phyloP scores from a whole-genome alignment of 2,888 invertebrate genomes.

The Sarcophaga subvicina region DNA sequence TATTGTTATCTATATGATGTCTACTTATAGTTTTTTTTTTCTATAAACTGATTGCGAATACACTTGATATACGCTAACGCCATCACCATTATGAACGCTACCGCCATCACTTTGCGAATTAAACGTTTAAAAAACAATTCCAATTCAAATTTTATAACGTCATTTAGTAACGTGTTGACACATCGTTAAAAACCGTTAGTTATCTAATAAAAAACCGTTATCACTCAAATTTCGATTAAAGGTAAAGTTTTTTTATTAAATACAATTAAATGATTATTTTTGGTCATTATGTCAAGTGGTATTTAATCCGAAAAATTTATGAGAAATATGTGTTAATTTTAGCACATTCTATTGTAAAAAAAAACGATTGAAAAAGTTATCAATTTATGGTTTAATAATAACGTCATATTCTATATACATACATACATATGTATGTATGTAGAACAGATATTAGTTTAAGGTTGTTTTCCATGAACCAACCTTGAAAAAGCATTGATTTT shows the following conservation, averaged over 20 bases:
- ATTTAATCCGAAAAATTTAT: conserved; percentile 16
- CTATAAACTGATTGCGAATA: neutral
- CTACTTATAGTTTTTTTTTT: neutral
- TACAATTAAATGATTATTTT: conserved; percentile 16
- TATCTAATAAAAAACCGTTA: conserved; percentile 15
- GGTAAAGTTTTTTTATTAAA: neutral
- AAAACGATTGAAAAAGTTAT: conserved; percentile 1
- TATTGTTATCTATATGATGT: conserved; percentile 26
- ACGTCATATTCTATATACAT: neutral
- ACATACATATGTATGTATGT: too few species aligned
- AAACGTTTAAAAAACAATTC: conserved; percentile 5
- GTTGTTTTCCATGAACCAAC: neutral
- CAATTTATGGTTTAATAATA: conserved; percentile 8
- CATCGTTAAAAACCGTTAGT: conserved; percentile 14
- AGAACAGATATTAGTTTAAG: neutral
- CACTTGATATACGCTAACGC: neutral
- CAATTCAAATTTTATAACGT: conserved; percentile 22
- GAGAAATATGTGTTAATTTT: neutral
- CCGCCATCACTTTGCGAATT: neutral
- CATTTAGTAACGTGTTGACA: neutral
- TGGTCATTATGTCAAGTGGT: conserved; percentile 35
- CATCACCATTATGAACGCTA: neutral
- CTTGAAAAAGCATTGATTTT: neutral
- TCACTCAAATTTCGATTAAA: conserved; percentile 1
- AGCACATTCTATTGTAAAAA: conserved; percentile 4